Evolutionary conservation across 2,797 vertebrate genomes (phyloP).

Genomic region (Phylloscopus collybita): DNA sequence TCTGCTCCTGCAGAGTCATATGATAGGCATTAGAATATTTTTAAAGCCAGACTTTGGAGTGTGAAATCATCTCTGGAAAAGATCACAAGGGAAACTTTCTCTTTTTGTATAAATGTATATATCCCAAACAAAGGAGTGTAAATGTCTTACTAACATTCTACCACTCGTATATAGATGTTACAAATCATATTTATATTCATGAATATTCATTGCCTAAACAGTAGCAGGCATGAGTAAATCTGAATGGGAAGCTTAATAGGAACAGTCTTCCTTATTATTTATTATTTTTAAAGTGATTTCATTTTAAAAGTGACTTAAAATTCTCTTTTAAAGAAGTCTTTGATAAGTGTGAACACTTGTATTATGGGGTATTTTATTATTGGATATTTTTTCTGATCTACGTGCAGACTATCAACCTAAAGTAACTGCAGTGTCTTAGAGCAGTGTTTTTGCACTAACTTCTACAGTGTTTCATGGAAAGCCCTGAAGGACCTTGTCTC

Average conservation of each 20-base stretch:
- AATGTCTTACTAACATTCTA: constrained; percentile 35
- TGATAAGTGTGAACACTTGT: background rate
- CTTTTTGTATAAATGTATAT: background rate
- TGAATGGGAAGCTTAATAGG: background rate
- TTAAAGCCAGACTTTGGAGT: constrained; percentile 11
- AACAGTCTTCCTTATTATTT: background rate
- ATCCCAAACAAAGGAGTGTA: constrained; percentile 33
- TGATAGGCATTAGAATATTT: constrained; percentile 29
- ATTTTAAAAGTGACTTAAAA: background rate
- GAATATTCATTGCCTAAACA: constrained; percentile 62
- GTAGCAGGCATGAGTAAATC: constrained; percentile 36
- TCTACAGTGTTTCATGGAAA: background rate
- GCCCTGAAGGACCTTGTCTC: background rate
- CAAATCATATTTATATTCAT: constrained; percentile 48
- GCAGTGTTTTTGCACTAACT: background rate
- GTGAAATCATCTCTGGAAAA: constrained; percentile 41
- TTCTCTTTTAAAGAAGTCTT: background rate
- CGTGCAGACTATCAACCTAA: background rate
- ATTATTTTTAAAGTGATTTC: background rate
- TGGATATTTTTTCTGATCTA: background rate
- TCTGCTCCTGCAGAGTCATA: constrained; percentile 28
- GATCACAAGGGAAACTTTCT: constrained; percentile 26
- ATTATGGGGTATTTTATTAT: background rate
- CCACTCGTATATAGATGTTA: constrained; percentile 40
- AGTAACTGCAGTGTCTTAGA: background rate